These are phyloP conservation scores for Nicator chloris DNA, from an alignment of 2,113 vertebrate genomes.

Conservation along the genomic window DNA sequence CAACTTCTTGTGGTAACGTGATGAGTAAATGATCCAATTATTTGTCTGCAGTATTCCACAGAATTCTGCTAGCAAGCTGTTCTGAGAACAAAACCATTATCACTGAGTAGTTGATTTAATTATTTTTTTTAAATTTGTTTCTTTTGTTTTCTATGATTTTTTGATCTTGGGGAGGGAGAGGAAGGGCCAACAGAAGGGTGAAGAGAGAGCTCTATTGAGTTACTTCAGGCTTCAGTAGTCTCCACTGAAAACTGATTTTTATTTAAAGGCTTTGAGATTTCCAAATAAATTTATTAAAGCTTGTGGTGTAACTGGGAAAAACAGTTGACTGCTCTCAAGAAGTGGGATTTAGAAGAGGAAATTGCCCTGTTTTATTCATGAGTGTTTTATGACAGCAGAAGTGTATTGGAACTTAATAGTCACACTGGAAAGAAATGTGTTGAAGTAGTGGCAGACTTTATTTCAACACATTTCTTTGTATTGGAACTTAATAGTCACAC, in stretches of 20 bases:
- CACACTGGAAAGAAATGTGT: not conserved
- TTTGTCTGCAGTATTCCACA: not conserved
- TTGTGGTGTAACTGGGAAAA: not conserved
- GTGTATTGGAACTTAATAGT: not conserved
- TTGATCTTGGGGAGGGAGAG: not conserved
- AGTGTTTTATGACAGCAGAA: not conserved
- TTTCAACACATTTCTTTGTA: too few relatives aligned
- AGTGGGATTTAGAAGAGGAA: conserved; percentile 15
- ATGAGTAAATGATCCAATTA: not conserved
- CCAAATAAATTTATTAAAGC: not conserved
- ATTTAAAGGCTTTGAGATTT: not conserved
- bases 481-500: not conserved
- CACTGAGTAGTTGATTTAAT: not conserved
- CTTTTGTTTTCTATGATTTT: not conserved
- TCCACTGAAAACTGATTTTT: not conserved
- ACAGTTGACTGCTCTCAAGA: not conserved
- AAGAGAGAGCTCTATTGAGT: not conserved
- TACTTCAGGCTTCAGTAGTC: not conserved
- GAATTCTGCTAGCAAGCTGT: not conserved
- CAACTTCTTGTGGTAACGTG: not conserved
- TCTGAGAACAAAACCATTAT: not conserved
- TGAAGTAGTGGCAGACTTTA: conserved; percentile 12
- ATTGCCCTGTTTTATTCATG: not conserved
- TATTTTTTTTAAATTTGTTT: not conserved
- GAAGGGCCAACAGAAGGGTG: not conserved